Conservation (phyloP, 1,140 invertebrate species). For the Heliconius hewitsoni region DNA sequence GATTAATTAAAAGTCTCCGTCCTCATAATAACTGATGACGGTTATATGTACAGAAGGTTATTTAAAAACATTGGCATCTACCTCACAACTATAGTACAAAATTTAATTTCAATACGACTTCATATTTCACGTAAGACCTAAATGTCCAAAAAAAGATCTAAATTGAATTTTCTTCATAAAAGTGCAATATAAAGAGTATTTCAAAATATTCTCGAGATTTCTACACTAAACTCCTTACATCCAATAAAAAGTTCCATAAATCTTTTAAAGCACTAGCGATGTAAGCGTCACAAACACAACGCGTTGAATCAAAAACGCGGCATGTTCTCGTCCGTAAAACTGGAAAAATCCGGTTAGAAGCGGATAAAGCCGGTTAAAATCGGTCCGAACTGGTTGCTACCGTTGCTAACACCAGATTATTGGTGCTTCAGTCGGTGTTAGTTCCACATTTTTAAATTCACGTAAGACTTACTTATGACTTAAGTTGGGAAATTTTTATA, state of each 20-base stretch:
- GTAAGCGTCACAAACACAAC: conserved; percentile 33
- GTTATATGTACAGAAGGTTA: no score
- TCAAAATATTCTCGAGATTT: neutral
- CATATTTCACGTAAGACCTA: conserved; percentile 1
- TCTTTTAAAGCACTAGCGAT: conserved; percentile 25
- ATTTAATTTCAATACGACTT: neutral
- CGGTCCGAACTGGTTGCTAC: conserved; percentile 38
- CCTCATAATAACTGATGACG: no score
- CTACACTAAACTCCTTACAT: neutral
- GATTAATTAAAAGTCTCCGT: no score
- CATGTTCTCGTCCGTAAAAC: conserved; percentile 40
- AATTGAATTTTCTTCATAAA: neutral
- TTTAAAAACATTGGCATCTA: no score
- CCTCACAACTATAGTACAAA: neutral
- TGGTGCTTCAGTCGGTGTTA: conserved; percentile 30
- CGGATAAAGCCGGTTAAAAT: conserved; percentile 39
- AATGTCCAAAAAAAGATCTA: neutral
- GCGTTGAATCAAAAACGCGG: conserved; percentile 29
- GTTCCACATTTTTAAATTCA: conserved; percentile 33
- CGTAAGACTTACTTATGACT: conserved; percentile 21
- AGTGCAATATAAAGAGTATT: conserved; percentile 6
- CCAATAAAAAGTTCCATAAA: conserved; percentile 34
- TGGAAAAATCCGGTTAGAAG: conserved; percentile 40
- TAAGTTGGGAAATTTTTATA: neutral
- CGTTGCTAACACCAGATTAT: conserved; percentile 32